Evolutionary conservation across 2,888 invertebrate species (phyloP).

Genomic region (Drosophila anomelani): DNA sequence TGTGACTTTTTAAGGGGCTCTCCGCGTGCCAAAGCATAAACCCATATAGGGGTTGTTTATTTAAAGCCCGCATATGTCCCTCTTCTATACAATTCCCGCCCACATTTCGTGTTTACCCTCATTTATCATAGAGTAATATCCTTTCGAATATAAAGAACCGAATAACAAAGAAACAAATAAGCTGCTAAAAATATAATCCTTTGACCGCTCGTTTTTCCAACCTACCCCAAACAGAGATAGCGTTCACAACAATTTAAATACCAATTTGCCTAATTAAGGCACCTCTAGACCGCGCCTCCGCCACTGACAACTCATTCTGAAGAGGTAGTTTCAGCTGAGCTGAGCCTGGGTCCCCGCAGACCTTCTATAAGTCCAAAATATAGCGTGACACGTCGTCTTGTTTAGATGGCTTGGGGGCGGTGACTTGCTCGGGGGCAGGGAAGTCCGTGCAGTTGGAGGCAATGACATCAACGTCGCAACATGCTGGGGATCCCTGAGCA

Average conservation of each 20-base stretch:
- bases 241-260: slow-evolving; percentile 64
- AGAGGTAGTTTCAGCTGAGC: slow-evolving; percentile 22
- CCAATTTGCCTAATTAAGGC: slow-evolving; percentile 76
- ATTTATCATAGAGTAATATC: slow-evolving; percentile 24
- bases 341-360: slow-evolving; percentile 27
- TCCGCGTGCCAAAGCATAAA: too few species aligned
- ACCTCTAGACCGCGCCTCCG: slow-evolving; percentile 60
- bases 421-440: background rate
- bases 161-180: slow-evolving; percentile 47
- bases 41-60: background rate
- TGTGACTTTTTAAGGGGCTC: background rate
- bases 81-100: background rate
- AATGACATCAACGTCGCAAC: slow-evolving; percentile 48
- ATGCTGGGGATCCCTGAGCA: slow-evolving; percentile 30
- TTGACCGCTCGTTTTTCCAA: slow-evolving; percentile 29
- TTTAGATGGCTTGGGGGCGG: slow-evolving; percentile 5
- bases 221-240: slow-evolving; percentile 50
- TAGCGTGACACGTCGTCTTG: slow-evolving; percentile 68
- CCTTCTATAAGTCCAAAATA: slow-evolving; percentile 62
- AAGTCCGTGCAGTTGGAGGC: slow-evolving; percentile 34
- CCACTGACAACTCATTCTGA: slow-evolving; percentile 60
- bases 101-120: slow-evolving; percentile 26
- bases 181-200: slow-evolving; percentile 45
- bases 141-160: slow-evolving; percentile 35
- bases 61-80: background rate